Percentiles rank a stretch among this genome's conserved stretches.
Evolutionary conservation across 2,797 vertebrate genomes (phyloP).

Genomic region (Zenarchopterus dispar): DNA sequence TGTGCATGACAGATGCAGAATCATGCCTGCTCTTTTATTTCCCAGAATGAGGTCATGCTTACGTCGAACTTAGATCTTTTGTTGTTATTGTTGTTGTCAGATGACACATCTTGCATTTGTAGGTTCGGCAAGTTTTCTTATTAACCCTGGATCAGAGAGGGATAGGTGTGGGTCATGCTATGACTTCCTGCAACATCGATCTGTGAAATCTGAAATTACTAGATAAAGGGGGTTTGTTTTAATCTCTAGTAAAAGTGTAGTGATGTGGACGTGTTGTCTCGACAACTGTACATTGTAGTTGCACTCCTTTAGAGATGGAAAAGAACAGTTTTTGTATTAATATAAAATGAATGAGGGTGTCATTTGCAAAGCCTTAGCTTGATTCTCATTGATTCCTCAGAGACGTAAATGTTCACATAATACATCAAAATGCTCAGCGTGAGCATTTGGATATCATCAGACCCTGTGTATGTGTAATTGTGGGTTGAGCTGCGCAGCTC

Average conservation of each 20-base stretch:
- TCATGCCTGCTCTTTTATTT: too few relatives aligned
- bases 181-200: conserved; percentile 23
- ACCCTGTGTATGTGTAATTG: conserved; percentile 31
- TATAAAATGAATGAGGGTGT: background rate
- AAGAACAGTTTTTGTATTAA: background rate
- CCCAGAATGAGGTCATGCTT: too few relatives aligned
- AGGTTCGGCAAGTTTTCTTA: conserved; percentile 5
- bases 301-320: too few relatives aligned
- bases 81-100: too few relatives aligned
- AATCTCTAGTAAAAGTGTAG: too few relatives aligned
- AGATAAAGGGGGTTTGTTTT: too few relatives aligned
- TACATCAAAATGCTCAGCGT: background rate
- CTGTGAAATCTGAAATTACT: background rate
- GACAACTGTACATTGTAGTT: too few relatives aligned
- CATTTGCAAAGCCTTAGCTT: background rate
- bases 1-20: too few relatives aligned
- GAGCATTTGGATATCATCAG: conserved; percentile 16
- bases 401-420: background rate
- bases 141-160: conserved; percentile 10
- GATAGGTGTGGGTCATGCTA: conserved; percentile 21
- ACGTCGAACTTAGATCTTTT: too few relatives aligned
- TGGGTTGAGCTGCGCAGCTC: conserved; percentile 2
- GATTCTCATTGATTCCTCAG: conserved; percentile 10
- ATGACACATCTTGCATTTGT: background rate
- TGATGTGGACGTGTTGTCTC: too few relatives aligned